Evolutionary conservation across 2,797 vertebrate genomes (phyloP).

Genomic region (Lemur catta): DNA sequence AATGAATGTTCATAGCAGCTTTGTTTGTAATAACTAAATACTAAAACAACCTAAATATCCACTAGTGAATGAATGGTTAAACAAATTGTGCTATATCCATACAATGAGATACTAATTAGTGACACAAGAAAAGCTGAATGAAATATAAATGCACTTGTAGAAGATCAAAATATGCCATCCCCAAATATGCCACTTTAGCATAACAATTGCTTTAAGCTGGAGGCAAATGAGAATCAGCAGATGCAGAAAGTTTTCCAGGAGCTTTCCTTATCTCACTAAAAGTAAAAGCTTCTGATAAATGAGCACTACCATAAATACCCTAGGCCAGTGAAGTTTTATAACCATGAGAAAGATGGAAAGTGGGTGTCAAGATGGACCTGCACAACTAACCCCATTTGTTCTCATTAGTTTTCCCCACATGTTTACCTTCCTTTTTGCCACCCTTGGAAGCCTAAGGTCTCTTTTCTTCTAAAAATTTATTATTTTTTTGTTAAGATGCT

Average conservation of each 20-base stretch:
- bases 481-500: not conserved
- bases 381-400: not conserved
- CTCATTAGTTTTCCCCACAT: not conserved
- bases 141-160: not conserved
- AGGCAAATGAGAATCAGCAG: not conserved
- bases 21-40: not conserved
- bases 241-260: not conserved
- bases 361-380: too few relatives aligned
- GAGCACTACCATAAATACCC: not conserved
- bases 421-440: not conserved
- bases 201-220: not conserved
- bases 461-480: not conserved
- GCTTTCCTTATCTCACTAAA: not conserved
- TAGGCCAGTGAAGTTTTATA: not conserved
- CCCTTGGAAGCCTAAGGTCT: not conserved
- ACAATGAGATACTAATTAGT: too few relatives aligned
- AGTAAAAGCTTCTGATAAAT: not conserved
- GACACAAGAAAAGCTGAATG: not conserved
- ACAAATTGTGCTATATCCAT: not conserved
- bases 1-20: too few relatives aligned
- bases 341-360: not conserved
- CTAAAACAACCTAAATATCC: not conserved
- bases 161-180: not conserved
- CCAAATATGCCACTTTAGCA: not conserved
- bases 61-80: not conserved